These are phyloP conservation scores for Drosophila demipolita DNA, from an alignment of 2,888 invertebrate genomes.

Conservation along the genomic window DNA sequence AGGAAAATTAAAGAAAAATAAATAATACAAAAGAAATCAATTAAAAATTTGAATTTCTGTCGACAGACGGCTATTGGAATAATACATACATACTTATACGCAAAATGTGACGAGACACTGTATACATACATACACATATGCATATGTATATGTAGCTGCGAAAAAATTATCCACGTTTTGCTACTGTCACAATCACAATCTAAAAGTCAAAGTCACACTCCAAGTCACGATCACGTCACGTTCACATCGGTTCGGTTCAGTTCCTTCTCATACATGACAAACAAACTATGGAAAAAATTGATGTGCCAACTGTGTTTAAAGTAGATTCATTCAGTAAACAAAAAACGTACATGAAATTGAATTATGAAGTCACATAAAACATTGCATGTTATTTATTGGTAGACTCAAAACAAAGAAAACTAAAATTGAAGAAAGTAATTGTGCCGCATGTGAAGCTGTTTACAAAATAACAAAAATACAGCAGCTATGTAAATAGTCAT, in stretches of 20 bases:
- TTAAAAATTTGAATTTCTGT: slow-evolving; percentile 28
- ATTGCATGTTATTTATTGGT: slow-evolving; percentile 62
- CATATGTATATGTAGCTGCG: slow-evolving; percentile 36
- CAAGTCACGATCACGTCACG: slow-evolving; percentile 23
- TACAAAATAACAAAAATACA: slow-evolving; percentile 55
- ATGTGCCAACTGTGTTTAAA: slow-evolving; percentile 79
- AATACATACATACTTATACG: slow-evolving; percentile 9
- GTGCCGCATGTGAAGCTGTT: slow-evolving; percentile 36
- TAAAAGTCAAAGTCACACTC: not conserved
- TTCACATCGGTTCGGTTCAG: slow-evolving; percentile 62
- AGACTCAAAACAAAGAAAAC: slow-evolving; percentile 31
- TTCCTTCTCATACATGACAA: slow-evolving; percentile 56
- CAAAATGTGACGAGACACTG: slow-evolving; percentile 25
- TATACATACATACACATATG: slow-evolving; percentile 6
- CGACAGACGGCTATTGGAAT: not conserved
- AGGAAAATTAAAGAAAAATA: not conserved
- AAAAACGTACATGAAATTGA: slow-evolving; percentile 56
- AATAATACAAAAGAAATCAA: slow-evolving; percentile 12
- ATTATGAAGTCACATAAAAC: slow-evolving; percentile 63
- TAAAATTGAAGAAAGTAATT: slow-evolving; percentile 29
- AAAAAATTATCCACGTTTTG: slow-evolving; percentile 32
- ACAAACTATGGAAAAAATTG: slow-evolving; percentile 51
- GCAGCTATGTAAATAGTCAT: slow-evolving; percentile 78
- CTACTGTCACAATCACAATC: slow-evolving; percentile 11
- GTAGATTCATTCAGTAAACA: slow-evolving; percentile 45